A percentile compares a stretch with the other conserved stretches of the same genome.
Evolutionary conservation across 2,797 vertebrate species (phyloP).

Genomic region (Glossophaga mutica): DNA sequence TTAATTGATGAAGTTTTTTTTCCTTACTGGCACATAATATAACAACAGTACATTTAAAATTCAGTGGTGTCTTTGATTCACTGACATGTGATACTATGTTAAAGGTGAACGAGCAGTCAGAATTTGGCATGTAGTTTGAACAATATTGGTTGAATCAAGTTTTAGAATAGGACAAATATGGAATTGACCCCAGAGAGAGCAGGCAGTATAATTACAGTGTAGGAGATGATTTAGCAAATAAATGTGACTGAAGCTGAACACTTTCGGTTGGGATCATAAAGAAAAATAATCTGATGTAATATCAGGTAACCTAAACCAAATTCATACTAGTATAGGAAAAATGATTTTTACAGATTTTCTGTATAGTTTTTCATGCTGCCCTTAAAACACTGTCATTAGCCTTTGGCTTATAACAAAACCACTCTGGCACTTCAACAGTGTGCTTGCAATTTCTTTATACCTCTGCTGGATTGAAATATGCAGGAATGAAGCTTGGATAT

Average conservation of each 20-base stretch:
- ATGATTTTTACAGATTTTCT: conserved; percentile 5
- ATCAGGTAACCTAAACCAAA: background rate
- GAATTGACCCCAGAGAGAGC: background rate
- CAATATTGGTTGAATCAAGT: background rate
- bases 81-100: background rate
- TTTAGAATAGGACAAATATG: background rate
- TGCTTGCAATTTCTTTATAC: background rate
- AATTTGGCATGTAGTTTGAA: background rate
- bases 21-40: background rate
- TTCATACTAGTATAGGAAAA: background rate
- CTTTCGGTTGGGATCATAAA: background rate
- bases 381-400: background rate
- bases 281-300: background rate
- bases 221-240: background rate
- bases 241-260: background rate
- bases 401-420: background rate
- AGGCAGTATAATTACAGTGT: background rate
- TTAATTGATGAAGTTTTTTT: background rate
- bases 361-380: background rate
- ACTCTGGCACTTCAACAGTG: background rate
- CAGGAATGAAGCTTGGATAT: background rate
- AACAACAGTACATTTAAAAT: background rate
- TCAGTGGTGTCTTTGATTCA: background rate
- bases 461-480: background rate
- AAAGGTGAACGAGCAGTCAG: background rate